Conservation (phyloP, 2,113 vertebrate genomes). For the Pseudorasbora parva region DNA sequence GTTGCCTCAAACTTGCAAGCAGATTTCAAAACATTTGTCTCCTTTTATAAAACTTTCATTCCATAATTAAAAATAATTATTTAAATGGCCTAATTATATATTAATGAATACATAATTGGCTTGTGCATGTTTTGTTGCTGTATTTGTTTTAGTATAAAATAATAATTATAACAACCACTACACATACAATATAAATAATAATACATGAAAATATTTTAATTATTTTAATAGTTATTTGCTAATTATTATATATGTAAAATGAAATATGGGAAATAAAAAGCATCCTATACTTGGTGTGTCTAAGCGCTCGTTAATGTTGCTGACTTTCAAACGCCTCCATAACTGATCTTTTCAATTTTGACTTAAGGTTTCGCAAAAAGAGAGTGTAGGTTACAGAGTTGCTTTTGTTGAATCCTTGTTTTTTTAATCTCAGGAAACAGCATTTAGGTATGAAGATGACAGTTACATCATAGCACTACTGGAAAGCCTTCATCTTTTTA, state of each 20-base stretch:
- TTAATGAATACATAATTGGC: neutral
- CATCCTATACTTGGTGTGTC: neutral
- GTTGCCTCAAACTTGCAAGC: neutral
- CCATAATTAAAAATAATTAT: neutral
- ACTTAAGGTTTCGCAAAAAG: neutral
- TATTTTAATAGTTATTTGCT: too few relatives aligned
- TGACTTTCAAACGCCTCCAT: neutral
- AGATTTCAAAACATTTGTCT: neutral
- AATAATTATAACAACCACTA: neutral
- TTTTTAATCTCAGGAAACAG: constrained; percentile 5
- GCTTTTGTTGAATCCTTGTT: neutral
- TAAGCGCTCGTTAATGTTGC: neutral
- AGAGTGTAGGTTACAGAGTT: neutral
- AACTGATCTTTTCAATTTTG: neutral
- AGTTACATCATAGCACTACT: neutral
- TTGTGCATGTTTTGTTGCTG: neutral
- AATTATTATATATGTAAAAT: neutral
- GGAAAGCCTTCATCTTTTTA: constrained; percentile 22
- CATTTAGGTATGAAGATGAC: neutral
- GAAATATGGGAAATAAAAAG: neutral
- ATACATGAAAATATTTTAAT: too few relatives aligned
- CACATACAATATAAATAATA: neutral
- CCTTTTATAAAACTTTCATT: neutral
- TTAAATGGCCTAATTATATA: neutral
- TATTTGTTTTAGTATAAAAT: neutral